Conservation (phyloP, 2,113 vertebrate genomes). For the Struthio camelus region DNA sequence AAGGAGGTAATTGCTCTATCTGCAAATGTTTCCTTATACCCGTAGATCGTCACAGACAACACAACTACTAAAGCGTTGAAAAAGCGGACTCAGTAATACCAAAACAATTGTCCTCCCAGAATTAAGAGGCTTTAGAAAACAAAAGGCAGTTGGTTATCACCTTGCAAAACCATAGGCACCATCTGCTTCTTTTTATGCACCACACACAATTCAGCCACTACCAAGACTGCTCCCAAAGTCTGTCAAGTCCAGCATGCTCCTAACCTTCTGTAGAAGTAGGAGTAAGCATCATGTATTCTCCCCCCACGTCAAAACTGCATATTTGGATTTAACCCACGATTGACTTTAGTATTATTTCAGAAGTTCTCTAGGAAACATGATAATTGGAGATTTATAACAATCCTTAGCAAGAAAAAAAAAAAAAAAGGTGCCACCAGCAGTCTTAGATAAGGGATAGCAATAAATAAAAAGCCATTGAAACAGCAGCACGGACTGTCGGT, state of each 20-base stretch:
- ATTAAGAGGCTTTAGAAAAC: not conserved
- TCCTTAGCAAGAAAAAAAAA: not conserved
- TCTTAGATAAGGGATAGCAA: accelerated
- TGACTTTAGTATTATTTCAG: not conserved
- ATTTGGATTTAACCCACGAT: not conserved
- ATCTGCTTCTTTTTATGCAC: not conserved
- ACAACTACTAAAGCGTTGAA: not conserved
- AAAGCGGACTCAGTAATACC: not conserved
- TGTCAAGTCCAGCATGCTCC: not conserved
- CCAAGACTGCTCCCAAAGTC: not conserved
- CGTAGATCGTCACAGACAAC: not conserved
- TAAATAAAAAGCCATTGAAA: not conserved
- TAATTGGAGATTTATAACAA: not conserved
- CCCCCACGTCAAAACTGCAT: not conserved
- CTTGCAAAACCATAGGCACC: not conserved
- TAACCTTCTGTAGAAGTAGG: not conserved
- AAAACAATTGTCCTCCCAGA: not conserved
- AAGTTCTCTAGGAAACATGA: not conserved
- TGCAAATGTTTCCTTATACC: not conserved
- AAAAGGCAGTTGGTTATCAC: not conserved
- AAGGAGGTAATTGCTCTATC: not conserved
- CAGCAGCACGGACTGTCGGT: not conserved
- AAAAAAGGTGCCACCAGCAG: not conserved
- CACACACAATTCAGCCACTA: not conserved
- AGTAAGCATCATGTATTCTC: not conserved